A percentile compares a stretch with the other conserved stretches of the same genome.
phyloP scores from a whole-genome alignment of 53 echinoderm and acorn worm genomes.

The Paelopatides confundens region DNA sequence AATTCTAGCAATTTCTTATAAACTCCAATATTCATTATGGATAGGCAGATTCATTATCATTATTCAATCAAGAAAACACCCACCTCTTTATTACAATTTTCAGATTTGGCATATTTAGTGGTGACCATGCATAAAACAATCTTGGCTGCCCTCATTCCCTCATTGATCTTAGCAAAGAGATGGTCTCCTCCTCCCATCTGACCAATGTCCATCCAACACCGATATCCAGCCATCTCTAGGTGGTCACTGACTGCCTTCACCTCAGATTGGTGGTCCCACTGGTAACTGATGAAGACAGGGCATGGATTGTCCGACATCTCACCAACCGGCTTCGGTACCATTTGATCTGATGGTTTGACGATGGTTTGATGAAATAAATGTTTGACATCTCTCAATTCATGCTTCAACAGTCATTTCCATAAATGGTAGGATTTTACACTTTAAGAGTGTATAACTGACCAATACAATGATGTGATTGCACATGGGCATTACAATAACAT shows the following conservation, averaged over 20 bases:
- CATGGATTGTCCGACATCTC: slow-evolving; percentile 71
- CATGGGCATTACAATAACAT: too few species aligned
- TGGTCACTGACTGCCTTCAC: slow-evolving; percentile 87
- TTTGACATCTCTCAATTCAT: too few species aligned
- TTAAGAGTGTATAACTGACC: too few species aligned
- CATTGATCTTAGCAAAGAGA: slow-evolving; percentile 86
- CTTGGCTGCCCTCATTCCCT: slow-evolving; percentile 93
- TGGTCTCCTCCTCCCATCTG: slow-evolving; percentile 99
- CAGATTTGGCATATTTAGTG: slow-evolving; percentile 89
- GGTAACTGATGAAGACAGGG: slow-evolving; percentile 90
- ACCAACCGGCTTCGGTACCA: slow-evolving; percentile 68
- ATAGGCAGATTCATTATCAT: too few species aligned
- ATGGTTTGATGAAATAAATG: too few species aligned
- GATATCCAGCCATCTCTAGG: slow-evolving; percentile 91
- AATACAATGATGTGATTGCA: too few species aligned
- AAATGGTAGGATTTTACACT: too few species aligned
- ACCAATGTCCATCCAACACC: slow-evolving; percentile 98
- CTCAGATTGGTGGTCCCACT: slow-evolving; percentile 96
- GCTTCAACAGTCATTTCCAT: too few species aligned
- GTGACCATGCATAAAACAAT: slow-evolving; percentile 95
- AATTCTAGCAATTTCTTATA: too few species aligned
- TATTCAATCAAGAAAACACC: background rate
- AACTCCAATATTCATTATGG: too few species aligned
- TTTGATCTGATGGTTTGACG: slow-evolving; percentile 55
- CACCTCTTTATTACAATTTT: slow-evolving; percentile 98